phyloP scores from a whole-genome alignment of 2,888 invertebrate species.

The Melanotus villosus region DNA sequence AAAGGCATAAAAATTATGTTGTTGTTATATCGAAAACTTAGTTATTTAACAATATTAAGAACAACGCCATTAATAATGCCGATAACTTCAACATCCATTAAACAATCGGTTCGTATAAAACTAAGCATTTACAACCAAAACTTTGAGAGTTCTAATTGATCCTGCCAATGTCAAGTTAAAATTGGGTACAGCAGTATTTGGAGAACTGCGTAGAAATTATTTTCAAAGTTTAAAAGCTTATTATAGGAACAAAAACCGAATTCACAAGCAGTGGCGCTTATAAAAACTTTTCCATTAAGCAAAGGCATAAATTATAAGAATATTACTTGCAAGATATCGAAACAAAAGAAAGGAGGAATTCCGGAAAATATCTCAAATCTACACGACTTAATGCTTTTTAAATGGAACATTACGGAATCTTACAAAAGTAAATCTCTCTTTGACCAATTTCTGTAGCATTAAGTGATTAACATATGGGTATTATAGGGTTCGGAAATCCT shows the following conservation, averaged over 20 bases:
- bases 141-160: background rate
- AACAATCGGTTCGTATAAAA: background rate
- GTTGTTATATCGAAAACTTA: too few species aligned
- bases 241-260: slow-evolving; percentile 9
- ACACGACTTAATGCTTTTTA: background rate
- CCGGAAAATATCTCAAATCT: slow-evolving; percentile 1
- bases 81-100: background rate
- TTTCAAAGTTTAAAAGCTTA: slow-evolving; percentile 13
- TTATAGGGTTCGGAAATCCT: background rate
- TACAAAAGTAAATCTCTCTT: too few species aligned
- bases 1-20: too few species aligned
- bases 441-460: too few species aligned
- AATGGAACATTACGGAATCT: background rate
- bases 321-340: background rate
- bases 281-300: slow-evolving; percentile 13
- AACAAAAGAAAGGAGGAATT: background rate
- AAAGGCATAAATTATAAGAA: slow-evolving; percentile 5
- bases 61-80: too few species aligned
- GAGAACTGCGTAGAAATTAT: background rate
- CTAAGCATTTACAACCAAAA: background rate
- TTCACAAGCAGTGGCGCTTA: background rate
- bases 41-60: too few species aligned
- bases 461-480: background rate
- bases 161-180: background rate
- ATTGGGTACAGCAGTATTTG: background rate